These are phyloP conservation scores for Hydriomena furcata DNA, from an alignment of 2,888 invertebrate species.

Conservation along the genomic window DNA sequence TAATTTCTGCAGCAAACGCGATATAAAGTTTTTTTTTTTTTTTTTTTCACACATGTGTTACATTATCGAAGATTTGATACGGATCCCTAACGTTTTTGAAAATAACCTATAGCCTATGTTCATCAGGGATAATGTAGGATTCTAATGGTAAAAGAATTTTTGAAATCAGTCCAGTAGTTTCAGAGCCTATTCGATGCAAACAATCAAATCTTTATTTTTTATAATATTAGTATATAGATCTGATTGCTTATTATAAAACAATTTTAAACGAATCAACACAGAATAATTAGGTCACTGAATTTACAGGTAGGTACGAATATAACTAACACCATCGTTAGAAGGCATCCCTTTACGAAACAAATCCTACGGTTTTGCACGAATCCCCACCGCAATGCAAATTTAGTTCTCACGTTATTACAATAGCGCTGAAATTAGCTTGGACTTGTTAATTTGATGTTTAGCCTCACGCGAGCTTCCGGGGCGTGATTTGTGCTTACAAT, in stretches of 20 bases:
- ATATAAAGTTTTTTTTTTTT: no score
- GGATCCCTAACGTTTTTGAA: no score
- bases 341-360: slow-evolving; percentile 52
- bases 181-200: no score
- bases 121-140: no score
- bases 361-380: slow-evolving; percentile 39
- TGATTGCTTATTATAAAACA: slow-evolving; percentile 14
- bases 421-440: slow-evolving; percentile 38
- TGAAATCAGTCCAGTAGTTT: no score
- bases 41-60: no score
- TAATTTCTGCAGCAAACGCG: no score
- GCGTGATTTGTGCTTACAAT: slow-evolving; percentile 56
- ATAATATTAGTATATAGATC: no score
- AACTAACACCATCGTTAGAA: slow-evolving; percentile 51
- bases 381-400: slow-evolving; percentile 20
- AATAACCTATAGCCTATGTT: no score
- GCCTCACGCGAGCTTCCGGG: slow-evolving; percentile 59
- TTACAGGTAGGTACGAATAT: slow-evolving; percentile 42
- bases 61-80: no score
- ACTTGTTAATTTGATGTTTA: slow-evolving; percentile 47
- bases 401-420: slow-evolving; percentile 26
- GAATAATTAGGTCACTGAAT: slow-evolving; percentile 42
- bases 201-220: no score
- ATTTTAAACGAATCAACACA: slow-evolving; percentile 24
- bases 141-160: no score